Percentiles rank a stretch among this genome's conserved stretches.
phyloP scores from a whole-genome alignment of 1,140 invertebrate genomes.

The Drosophila ohnishii region DNA sequence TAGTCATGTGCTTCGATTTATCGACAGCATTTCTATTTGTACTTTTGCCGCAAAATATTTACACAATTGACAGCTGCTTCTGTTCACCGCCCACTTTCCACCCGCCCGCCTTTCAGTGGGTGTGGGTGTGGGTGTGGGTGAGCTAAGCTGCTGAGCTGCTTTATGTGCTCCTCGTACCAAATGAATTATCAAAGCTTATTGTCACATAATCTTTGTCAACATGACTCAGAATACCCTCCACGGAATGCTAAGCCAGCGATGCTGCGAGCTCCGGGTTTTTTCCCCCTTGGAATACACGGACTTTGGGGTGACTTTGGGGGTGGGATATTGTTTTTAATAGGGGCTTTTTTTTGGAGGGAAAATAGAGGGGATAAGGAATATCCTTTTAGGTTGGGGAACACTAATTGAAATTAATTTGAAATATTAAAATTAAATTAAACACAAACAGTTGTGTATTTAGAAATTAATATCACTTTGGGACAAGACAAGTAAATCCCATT shows the following conservation, averaged over 20 bases:
- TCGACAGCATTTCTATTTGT: slow-evolving; percentile 64
- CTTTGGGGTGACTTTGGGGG: background rate
- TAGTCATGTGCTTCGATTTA: slow-evolving; percentile 64
- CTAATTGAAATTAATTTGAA: background rate
- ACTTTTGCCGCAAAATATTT: slow-evolving; percentile 64
- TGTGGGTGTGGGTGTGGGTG: slow-evolving; percentile 30
- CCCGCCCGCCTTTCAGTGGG: background rate
- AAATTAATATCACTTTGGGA: no score
- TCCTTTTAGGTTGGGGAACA: background rate
- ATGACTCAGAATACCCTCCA: slow-evolving; percentile 40
- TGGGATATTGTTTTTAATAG: slow-evolving; percentile 3
- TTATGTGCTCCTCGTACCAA: slow-evolving; percentile 51
- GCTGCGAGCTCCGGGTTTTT: slow-evolving; percentile 4
- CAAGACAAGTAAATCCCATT: no score
- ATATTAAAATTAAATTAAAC: no score
- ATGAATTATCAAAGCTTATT: slow-evolving; percentile 56
- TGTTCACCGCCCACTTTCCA: slow-evolving; percentile 10
- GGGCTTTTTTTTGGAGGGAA: background rate
- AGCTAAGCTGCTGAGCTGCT: slow-evolving; percentile 16
- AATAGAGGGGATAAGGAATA: background rate
- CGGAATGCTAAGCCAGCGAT: slow-evolving; percentile 28
- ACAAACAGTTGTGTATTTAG: no score
- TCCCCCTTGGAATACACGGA: background rate
- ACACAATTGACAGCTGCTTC: slow-evolving; percentile 63
- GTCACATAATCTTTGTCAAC: slow-evolving; percentile 66